Percentiles rank a stretch among this genome's conserved stretches.
Evolutionary conservation across 2,797 vertebrate genomes (phyloP).

Genomic region (Sebastes matsubarae): DNA sequence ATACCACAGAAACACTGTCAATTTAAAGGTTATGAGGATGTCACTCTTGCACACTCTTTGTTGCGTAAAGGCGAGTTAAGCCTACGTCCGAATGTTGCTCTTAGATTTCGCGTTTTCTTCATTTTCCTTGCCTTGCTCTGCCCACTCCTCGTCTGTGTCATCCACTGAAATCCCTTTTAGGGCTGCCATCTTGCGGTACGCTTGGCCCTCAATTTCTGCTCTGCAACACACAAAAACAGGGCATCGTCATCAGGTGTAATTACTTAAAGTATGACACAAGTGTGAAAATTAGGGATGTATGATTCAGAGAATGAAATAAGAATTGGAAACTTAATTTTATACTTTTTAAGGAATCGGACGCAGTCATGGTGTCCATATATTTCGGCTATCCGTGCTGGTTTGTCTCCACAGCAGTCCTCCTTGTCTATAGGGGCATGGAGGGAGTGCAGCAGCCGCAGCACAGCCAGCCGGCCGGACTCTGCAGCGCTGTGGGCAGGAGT

Average conservation of each 20-base stretch:
- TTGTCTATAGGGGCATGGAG: slow-evolving; percentile 85
- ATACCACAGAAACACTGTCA: neutral
- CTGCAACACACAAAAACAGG: slow-evolving; percentile 71
- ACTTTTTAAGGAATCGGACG: slow-evolving; percentile 86
- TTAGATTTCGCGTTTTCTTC: slow-evolving; percentile 34
- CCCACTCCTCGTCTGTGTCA: slow-evolving; percentile 90
- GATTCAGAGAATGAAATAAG: neutral
- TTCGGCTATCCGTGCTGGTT: slow-evolving; percentile 85
- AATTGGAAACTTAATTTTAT: slow-evolving; percentile 39
- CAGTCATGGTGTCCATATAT: slow-evolving; percentile 91
- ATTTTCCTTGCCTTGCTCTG: slow-evolving; percentile 75
- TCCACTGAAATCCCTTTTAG: slow-evolving; percentile 79
- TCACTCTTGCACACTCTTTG: neutral
- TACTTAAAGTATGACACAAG: neutral
- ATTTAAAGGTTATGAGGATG: neutral
- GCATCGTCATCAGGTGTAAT: neutral
- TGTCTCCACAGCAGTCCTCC: slow-evolving; percentile 88
- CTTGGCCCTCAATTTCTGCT: slow-evolving; percentile 84
- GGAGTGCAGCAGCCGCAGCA: slow-evolving; percentile 86
- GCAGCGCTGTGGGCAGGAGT: slow-evolving; percentile 92
- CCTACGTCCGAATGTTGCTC: neutral
- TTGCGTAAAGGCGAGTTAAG: neutral
- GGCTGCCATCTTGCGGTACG: slow-evolving; percentile 68
- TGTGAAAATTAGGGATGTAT: neutral
- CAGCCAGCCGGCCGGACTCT: slow-evolving; percentile 83